Evolutionary conservation across 2,797 vertebrate species (phyloP).

Genomic region (Ibycter americanus): DNA sequence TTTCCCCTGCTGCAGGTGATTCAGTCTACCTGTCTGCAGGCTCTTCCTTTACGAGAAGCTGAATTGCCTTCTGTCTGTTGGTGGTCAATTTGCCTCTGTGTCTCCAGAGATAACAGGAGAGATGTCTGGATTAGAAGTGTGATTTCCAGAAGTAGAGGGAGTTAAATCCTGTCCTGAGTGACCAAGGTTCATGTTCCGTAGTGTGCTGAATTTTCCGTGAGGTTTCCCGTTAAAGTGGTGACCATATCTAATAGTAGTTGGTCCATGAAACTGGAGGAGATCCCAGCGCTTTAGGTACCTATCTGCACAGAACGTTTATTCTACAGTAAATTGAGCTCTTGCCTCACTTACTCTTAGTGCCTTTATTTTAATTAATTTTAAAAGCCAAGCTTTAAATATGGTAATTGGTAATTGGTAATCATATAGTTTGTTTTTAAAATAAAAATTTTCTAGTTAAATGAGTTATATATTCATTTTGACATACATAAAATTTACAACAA

Average conservation of each 20-base stretch:
- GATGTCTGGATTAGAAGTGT: background rate
- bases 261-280: background rate
- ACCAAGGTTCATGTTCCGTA: background rate
- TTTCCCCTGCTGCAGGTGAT: background rate
- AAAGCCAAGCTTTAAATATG: background rate
- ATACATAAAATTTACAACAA: conserved; percentile 13
- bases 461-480: conserved; percentile 3
- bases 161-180: background rate
- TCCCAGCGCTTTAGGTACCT: background rate
- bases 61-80: background rate
- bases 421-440: background rate
- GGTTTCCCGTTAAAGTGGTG: background rate
- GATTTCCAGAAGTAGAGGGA: background rate
- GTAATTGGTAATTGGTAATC: background rate
- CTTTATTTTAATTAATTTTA: conserved; percentile 2
- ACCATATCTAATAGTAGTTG: background rate
- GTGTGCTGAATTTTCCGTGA: background rate
- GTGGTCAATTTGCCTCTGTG: background rate
- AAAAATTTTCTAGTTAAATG: background rate
- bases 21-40: background rate
- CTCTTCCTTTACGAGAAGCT: background rate
- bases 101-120: background rate
- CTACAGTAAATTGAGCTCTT: background rate
- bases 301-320: background rate
- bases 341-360: background rate